Conservation (phyloP, 35 echinoderm and acorn worm species). For the Stichopus chloronotus region DNA sequence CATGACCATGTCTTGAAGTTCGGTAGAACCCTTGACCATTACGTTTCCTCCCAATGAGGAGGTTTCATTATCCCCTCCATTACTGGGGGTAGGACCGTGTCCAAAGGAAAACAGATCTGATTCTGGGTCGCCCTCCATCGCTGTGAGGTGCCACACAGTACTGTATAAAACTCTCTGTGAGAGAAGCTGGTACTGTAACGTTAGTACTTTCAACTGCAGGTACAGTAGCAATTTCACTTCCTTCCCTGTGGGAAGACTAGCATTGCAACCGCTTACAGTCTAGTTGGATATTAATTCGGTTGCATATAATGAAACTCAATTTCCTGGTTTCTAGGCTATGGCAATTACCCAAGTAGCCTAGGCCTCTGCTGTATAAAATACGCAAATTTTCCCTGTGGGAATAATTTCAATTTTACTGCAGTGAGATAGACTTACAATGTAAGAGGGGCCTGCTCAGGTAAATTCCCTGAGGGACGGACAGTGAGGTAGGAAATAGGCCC, state of each 20-base stretch:
- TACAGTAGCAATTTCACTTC: no score
- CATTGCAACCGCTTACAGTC: background rate
- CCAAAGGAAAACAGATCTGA: background rate
- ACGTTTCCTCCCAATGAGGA: background rate
- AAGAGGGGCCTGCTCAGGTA: background rate
- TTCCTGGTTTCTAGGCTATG: background rate
- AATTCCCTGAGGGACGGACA: background rate
- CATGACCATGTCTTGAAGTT: conserved; percentile 38
- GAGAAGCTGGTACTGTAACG: background rate
- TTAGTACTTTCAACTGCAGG: background rate
- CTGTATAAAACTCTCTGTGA: conserved; percentile 4
- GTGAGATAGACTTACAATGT: background rate
- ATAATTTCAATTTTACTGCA: background rate
- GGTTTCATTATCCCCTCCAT: background rate
- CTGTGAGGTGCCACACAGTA: conserved; percentile 1
- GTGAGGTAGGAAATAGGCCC: background rate
- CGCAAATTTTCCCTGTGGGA: background rate
- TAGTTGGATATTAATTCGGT: background rate
- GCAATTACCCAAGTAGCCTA: background rate
- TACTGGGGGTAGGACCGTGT: background rate
- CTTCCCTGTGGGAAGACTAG: no score
- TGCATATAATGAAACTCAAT: background rate
- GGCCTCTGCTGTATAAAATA: background rate
- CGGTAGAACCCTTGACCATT: background rate
- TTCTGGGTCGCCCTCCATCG: background rate